phyloP scores from a whole-genome alignment of 2,113 vertebrate species.

The Colaptes auratus region DNA sequence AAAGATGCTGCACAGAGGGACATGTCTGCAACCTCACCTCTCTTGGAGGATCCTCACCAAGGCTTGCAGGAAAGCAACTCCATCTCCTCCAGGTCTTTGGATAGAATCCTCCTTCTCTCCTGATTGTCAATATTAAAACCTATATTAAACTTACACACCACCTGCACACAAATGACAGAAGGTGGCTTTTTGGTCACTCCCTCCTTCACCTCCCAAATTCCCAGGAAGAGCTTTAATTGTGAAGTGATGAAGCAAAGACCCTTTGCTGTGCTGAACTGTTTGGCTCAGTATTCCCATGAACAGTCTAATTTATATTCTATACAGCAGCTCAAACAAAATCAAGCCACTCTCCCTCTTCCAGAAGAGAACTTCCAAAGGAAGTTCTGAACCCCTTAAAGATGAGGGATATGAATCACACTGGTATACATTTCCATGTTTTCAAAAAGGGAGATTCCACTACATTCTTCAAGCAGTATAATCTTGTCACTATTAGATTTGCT shows the following conservation, averaged over 20 bases:
- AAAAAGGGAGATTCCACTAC: background rate
- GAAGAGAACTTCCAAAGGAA: background rate
- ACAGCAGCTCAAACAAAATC: background rate
- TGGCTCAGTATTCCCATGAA: background rate
- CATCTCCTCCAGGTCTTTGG: background rate
- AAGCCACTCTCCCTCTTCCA: background rate
- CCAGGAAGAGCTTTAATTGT: background rate
- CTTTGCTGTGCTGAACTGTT: background rate
- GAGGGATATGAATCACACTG: background rate
- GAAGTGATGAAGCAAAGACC: background rate
- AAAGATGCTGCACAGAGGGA: background rate
- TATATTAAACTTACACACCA: background rate
- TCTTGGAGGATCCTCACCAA: background rate
- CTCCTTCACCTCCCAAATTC: background rate
- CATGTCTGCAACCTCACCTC: background rate
- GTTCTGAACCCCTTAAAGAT: background rate
- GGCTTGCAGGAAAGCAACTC: background rate
- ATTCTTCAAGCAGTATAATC: background rate
- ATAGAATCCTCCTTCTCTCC: background rate
- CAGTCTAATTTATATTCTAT: background rate
- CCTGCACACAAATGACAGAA: background rate
- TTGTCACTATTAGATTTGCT: background rate
- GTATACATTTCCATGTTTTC: background rate
- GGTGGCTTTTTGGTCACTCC: fast-evolving
- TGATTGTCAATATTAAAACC: background rate